Base-by-base conservation (phyloP, 2,113 vertebrate genomes). In the western clawed frog (Xenopus tropicalis) region DNA sequence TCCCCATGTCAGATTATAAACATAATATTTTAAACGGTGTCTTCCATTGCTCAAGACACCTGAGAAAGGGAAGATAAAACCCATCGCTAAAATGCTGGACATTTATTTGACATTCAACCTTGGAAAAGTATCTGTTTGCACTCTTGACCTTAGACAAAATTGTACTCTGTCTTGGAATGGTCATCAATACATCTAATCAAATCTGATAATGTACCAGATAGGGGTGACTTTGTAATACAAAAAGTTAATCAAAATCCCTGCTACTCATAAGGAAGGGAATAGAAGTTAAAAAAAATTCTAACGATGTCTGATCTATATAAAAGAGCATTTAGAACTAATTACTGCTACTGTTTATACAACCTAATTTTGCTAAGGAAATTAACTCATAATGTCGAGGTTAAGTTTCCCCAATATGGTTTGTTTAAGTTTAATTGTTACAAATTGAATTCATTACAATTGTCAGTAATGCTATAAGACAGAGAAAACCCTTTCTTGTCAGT, bases 381-480 rank as follows among this genome's bases (percentile, higher is more conserved):
- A 75, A 75, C 73, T 69, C 66, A 69, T 75, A 76, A 76, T 76
- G 73, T 76, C 73, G 62, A 69, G 73, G 66, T 76, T 76, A 76
- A 76, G 66, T 69, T 69, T 61, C 66, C 73, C 73, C 73, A 76
- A 76, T 63, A 76, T 76, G 73, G 73, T 76, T 76, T 76, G 66
- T 69, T 76, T 74, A 69, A 63, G 66, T 76, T 76, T 76, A 76
- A 76, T 76, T 76, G 73, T 62, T 76, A 69, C 73, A 76, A 76
- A 76, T 76, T 69, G 66, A 69, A 69, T 76, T 76, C 73, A 76
- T 76, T 76, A 76, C 66, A 76, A 69, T 76, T 69, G 73, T 76
- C 73, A 76, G 58, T 69, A 48, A 76, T 63, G 66, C 66, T 56
- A 69, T 46, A 52, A 69, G 66, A 69, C 66, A 69, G 61, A 56